phyloP scores from a whole-genome alignment of 2,797 vertebrate species.

The Fistularia tabacaria region DNA sequence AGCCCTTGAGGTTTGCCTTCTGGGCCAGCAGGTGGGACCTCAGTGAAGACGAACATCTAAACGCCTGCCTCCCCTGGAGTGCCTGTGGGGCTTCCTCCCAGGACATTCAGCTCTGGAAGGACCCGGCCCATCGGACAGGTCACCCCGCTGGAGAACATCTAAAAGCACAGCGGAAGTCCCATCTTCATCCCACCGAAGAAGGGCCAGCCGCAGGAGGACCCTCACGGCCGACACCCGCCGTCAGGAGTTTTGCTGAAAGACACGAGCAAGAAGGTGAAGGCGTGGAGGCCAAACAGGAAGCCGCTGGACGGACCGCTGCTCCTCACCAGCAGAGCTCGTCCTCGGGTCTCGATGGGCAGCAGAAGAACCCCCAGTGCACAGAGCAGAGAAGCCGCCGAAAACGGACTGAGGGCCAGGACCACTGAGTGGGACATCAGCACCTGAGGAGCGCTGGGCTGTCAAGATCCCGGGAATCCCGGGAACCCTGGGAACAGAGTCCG shows the following conservation, averaged over 20 bases:
- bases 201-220: background rate
- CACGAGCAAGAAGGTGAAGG: background rate
- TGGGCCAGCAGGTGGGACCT: no score
- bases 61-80: no score
- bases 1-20: no score
- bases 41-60: no score
- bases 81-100: no score
- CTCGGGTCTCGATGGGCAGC: constrained; percentile 88
- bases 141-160: no score
- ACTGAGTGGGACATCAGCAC: constrained; percentile 86
- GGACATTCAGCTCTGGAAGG: no score
- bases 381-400: constrained; percentile 76
- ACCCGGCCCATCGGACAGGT: no score
- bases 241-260: constrained; percentile 68
- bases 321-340: constrained; percentile 84
- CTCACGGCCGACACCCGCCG: background rate
- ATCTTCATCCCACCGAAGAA: background rate
- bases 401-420: constrained; percentile 79
- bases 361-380: constrained; percentile 79
- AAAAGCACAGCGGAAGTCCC: no score
- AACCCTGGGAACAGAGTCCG: constrained; percentile 75
- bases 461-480: background rate
- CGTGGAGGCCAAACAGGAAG: no score
- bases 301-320: no score
- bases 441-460: constrained; percentile 56